phyloP scores from a whole-genome alignment of 2,888 invertebrate species.

The Steinernema hermaphroditum region DNA sequence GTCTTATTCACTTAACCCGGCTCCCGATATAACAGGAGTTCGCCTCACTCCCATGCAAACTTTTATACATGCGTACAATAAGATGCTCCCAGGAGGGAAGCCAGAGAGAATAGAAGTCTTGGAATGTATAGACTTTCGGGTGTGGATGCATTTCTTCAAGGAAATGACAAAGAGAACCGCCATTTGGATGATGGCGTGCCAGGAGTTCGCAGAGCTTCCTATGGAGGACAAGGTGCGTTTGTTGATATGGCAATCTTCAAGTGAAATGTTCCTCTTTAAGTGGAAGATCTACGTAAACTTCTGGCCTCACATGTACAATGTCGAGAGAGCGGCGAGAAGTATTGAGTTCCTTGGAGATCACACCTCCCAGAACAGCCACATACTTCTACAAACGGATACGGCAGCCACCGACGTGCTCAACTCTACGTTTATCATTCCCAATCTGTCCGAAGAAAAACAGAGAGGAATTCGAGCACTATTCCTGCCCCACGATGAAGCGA shows the following conservation, averaged over 20 bases:
- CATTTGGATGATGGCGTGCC: conserved; percentile 26
- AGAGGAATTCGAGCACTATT: background rate
- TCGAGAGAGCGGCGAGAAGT: background rate
- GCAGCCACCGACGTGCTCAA: conserved; percentile 25
- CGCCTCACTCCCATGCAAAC: conserved; percentile 22
- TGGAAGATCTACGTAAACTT: background rate
- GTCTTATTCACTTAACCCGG: background rate
- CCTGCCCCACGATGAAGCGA: background rate
- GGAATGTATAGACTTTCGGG: background rate
- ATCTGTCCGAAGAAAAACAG: background rate
- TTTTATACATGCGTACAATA: conserved; percentile 22
- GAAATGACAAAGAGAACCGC: conserved; percentile 12
- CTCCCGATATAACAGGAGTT: background rate
- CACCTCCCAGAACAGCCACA: background rate
- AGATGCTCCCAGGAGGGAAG: conserved; percentile 12
- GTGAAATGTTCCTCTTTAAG: background rate
- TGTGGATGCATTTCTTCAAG: conserved; percentile 8
- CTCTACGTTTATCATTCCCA: background rate
- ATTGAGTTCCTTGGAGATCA: background rate
- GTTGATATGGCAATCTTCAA: background rate
- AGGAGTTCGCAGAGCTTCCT: conserved; percentile 30
- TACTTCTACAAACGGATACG: conserved; percentile 17
- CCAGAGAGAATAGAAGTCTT: conserved; percentile 25
- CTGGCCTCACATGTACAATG: background rate
- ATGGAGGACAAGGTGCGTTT: conserved; percentile 26